Conservation (phyloP, 2,888 invertebrate genomes). For the Agrochola circellaris region DNA sequence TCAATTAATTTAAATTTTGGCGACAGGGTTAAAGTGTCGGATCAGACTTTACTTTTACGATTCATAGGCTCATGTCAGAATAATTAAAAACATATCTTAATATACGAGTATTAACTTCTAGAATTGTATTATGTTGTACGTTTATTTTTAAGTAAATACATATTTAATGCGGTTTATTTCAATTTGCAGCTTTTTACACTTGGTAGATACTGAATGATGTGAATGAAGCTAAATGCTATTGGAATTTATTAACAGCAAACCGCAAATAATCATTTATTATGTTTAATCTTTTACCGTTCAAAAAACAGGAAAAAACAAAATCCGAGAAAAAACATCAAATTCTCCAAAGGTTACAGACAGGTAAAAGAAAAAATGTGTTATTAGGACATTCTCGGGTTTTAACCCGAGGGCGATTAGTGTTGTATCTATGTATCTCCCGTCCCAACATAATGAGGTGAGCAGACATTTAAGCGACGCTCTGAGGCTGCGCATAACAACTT, state of each 20-base stretch:
- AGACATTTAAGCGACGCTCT: conserved; percentile 34
- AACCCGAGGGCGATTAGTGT: conserved; percentile 30
- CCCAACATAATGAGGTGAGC: conserved; percentile 41
- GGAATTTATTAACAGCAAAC: background rate
- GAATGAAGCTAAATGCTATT: background rate
- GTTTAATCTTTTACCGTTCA: conserved; percentile 9
- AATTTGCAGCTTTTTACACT: background rate
- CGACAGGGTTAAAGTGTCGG: background rate
- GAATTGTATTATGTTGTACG: background rate
- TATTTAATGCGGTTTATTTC: background rate
- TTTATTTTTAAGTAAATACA: background rate
- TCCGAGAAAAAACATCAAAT: background rate
- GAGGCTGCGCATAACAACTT: conserved; percentile 35
- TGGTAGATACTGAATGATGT: background rate
- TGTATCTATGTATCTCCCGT: conserved; percentile 55
- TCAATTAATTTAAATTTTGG: conserved; percentile 28
- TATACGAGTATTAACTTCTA: background rate
- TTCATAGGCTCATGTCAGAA: conserved; percentile 2
- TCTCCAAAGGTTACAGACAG: background rate
- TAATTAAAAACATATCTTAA: conserved; percentile 20
- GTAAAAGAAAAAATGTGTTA: conserved; percentile 26
- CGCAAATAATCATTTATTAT: background rate
- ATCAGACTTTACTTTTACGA: conserved; percentile 18
- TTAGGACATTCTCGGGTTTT: conserved; percentile 36
- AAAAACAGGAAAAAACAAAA: conserved; percentile 8